These are phyloP conservation scores for Sinhomidia bicolor DNA, from an alignment of 2,888 invertebrate genomes.

Conservation along the genomic window DNA sequence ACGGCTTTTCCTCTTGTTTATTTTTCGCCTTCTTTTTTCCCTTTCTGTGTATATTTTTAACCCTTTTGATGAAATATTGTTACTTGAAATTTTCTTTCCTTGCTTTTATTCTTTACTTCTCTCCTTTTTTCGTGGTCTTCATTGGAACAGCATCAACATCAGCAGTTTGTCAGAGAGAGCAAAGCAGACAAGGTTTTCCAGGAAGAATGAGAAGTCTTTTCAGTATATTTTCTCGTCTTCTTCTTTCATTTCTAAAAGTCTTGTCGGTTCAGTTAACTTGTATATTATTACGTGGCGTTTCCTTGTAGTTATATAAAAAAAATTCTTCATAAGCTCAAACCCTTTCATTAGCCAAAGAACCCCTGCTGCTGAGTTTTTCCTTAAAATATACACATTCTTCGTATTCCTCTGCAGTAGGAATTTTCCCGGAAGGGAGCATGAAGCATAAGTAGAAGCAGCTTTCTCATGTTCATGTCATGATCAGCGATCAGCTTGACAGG, in stretches of 20 bases:
- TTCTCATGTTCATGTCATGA: constrained; percentile 65
- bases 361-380: constrained; percentile 53
- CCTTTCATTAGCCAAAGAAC: constrained; percentile 66
- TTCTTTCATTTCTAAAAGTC: constrained; percentile 20
- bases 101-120: constrained; percentile 34
- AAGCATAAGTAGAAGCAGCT: constrained; percentile 23
- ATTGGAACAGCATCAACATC: constrained; percentile 37
- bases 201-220: constrained; percentile 52
- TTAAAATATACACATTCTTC: background rate
- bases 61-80: constrained; percentile 49
- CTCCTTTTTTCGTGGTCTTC: constrained; percentile 45
- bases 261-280: constrained; percentile 39
- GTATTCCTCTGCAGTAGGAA: constrained; percentile 18
- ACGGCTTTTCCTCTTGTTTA: constrained; percentile 58
- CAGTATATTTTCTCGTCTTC: constrained; percentile 47
- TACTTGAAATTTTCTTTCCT: constrained; percentile 30
- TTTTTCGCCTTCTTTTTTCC: constrained; percentile 55
- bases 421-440: constrained; percentile 1
- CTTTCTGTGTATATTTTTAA: no score
- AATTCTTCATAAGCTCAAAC: constrained; percentile 25
- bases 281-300: background rate
- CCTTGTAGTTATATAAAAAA: background rate
- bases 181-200: background rate
- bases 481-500: constrained; percentile 62
- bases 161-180: constrained; percentile 12